phyloP scores from a whole-genome alignment of 1,140 invertebrate species.

The Orius insidiosus region DNA sequence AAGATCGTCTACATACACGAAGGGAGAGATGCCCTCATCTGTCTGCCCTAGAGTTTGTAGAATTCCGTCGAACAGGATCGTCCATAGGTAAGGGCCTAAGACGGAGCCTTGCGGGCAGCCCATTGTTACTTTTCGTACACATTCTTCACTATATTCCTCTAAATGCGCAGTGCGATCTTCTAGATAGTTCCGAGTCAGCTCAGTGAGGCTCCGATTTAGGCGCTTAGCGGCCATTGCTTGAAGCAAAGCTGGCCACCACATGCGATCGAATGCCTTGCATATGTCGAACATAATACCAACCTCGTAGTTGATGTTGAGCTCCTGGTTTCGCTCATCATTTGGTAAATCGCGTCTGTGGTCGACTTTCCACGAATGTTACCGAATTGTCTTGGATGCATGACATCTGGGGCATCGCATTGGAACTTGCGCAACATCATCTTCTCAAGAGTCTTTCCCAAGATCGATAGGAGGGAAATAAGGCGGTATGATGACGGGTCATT shows the following conservation, averaged over 20 bases:
- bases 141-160: background rate
- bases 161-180: background rate
- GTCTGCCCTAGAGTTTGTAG: too few species aligned
- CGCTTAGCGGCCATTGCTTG: background rate
- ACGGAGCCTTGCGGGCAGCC: conserved; percentile 17
- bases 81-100: conserved; percentile 21
- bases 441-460: too few species aligned
- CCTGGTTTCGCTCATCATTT: background rate
- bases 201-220: background rate
- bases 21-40: too few species aligned
- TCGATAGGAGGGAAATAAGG: too few species aligned
- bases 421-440: background rate
- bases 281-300: background rate
- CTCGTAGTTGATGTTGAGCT: background rate
- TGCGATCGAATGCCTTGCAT: background rate
- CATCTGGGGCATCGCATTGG: too few species aligned
- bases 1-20: background rate
- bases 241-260: background rate
- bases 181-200: background rate
- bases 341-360: background rate
- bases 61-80: background rate
- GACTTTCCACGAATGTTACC: background rate
- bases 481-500: background rate
- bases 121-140: background rate
- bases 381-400: background rate